Conservation (phyloP, 2,888 invertebrate genomes). For the Athetis lepigone region DNA sequence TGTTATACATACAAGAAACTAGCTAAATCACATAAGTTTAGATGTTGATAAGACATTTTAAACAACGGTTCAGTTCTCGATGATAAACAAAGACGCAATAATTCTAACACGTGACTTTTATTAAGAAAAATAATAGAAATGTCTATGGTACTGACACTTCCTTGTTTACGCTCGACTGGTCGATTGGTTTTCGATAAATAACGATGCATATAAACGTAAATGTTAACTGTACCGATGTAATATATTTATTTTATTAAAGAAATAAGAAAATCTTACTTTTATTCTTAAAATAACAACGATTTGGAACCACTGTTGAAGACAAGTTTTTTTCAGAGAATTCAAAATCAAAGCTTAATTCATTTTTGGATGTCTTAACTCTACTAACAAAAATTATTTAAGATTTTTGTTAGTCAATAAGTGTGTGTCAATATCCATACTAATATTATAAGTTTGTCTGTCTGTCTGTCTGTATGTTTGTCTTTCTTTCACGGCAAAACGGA, state of each 20-base stretch:
- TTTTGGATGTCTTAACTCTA: too few species aligned
- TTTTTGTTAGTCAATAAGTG: too few species aligned
- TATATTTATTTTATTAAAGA: neutral
- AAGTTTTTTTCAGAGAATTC: too few species aligned
- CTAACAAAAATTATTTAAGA: too few species aligned
- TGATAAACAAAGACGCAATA: conserved; percentile 11
- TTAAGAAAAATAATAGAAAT: conserved; percentile 6
- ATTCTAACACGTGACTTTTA: conserved; percentile 19
- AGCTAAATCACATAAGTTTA: conserved; percentile 11
- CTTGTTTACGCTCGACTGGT: conserved; percentile 1
- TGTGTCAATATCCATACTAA: too few species aligned
- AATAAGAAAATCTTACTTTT: too few species aligned
- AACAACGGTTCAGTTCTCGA: conserved; percentile 25
- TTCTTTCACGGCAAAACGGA: too few species aligned
- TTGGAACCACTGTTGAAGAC: too few species aligned
- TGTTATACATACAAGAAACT: conserved; percentile 9
- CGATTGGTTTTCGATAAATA: neutral
- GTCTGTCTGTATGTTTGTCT: too few species aligned
- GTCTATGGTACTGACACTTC: conserved; percentile 36
- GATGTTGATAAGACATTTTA: conserved; percentile 33
- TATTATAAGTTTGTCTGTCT: too few species aligned
- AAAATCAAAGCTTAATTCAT: too few species aligned
- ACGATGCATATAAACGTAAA: neutral
- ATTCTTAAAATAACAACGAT: too few species aligned
- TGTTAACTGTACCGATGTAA: neutral